Base-by-base conservation (phyloP, 2,888 invertebrate species). In the Incurvaria masculella region DNA sequence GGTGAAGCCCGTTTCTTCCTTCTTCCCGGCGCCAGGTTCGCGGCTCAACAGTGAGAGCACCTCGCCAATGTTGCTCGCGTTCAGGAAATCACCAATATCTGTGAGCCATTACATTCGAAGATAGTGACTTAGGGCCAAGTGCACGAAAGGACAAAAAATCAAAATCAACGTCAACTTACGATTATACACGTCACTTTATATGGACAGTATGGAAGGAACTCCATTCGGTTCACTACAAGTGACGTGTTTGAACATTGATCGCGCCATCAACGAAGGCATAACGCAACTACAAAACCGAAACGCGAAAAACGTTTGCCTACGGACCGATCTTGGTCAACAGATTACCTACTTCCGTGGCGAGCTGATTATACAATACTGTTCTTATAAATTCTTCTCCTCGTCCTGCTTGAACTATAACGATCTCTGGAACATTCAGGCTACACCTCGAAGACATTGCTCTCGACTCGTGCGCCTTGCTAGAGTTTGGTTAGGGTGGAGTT, bases 51-150 rank as follows among this genome's bases (percentile, higher is more conserved):
- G 80, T 0, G 82, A 68, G 5, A 93, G 64, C 1, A 91, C 79
- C 57, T 89, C 87, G 85, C 84, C 46, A 93, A 70, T 70, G 61
- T 81, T 86, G 21, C 82, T 76, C 0, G 92, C 87, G 0, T 82
- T 81, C 27, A 93, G 84, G 61, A 94, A 93, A 58, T 92, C 91
- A 2, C 87, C 86, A 55, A 93, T 89, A 55, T 82, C 85, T 85
- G 60, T 1, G 55, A 51, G 14, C 19, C 8, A 20, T 6, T 20
- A 11, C 19, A 6, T 18, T n/a, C 18, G 3, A n/a, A 4, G 38
- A 38, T 38, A n/a, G n/a, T n/a, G n/a, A n/a, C n/a, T n/a, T n/a
- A n/a, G n/a, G n/a, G n/a, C n/a, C n/a, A n/a, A n/a, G n/a, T n/a
- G n/a, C n/a, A n/a, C n/a, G n/a, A n/a, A n/a, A n/a, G n/a, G n/a